A percentile compares a stretch with the other conserved stretches of the same genome.
phyloP scores from a whole-genome alignment of 1,140 invertebrate genomes.

The Sinonovacula constricta region DNA sequence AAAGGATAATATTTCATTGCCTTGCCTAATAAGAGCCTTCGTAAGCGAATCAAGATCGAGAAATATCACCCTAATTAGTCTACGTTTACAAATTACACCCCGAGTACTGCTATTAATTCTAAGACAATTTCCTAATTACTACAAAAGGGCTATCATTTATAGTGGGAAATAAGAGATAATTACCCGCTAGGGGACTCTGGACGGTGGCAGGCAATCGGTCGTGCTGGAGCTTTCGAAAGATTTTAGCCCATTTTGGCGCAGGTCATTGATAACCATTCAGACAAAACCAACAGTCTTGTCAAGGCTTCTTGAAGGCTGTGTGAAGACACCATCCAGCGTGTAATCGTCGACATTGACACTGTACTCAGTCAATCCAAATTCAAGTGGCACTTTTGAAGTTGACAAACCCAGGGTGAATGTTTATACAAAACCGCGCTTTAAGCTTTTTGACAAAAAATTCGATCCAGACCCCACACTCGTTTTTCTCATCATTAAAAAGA shows the following conservation, averaged over 20 bases:
- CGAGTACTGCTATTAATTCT: conserved; percentile 31
- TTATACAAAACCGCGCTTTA: too few relatives aligned
- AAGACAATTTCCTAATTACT: conserved; percentile 31
- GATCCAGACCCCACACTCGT: too few relatives aligned
- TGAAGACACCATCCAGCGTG: conserved; percentile 18
- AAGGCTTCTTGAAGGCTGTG: background rate
- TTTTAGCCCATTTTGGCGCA: background rate
- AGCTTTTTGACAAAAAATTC: too few relatives aligned
- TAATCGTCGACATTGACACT: conserved; percentile 30
- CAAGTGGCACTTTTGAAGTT: conserved; percentile 41
- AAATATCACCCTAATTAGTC: conserved; percentile 14
- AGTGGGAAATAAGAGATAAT: conserved; percentile 19
- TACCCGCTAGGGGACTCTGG: conserved; percentile 6
- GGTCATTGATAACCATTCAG: background rate
- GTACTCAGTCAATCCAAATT: conserved; percentile 30
- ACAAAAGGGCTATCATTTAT: conserved; percentile 16
- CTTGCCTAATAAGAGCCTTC: conserved; percentile 24
- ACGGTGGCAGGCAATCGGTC: background rate
- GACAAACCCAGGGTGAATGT: conserved; percentile 32
- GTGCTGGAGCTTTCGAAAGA: background rate
- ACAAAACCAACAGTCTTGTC: background rate
- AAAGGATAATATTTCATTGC: conserved; percentile 45
- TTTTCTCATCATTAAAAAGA: too few relatives aligned
- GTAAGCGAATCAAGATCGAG: background rate
- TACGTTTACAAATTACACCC: conserved; percentile 51